These are phyloP conservation scores for Salvelinus fontinalis DNA, from an alignment of 2,113 vertebrate species.

Conservation along the genomic window DNA sequence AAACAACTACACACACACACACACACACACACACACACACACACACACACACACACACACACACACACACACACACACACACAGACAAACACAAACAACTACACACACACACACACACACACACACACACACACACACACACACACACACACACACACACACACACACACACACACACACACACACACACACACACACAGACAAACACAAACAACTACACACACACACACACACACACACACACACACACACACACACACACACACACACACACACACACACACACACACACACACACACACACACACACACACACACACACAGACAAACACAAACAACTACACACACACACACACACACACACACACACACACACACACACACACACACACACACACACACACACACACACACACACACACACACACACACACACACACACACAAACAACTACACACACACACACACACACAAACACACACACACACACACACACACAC, in stretches of 20 bases:
- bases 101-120: constrained; percentile 12
- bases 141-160: constrained; percentile 11
- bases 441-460: too few species aligned
- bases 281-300: too few species aligned
- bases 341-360: too few species aligned
- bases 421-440: too few species aligned
- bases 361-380: too few species aligned
- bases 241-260: constrained; percentile 25
- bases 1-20: too few species aligned
- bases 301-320: constrained; percentile 1
- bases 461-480: too few species aligned
- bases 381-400: background rate
- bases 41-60: too few species aligned
- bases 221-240: background rate
- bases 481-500: too few species aligned
- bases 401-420: too few species aligned
- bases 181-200: background rate
- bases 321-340: too few species aligned
- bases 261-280: constrained; percentile 1
- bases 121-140: background rate
- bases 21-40: too few species aligned
- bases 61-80: background rate
- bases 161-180: background rate
- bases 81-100: constrained; percentile 20
- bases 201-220: constrained; percentile 24